Evolutionary conservation across 1,140 invertebrate species (phyloP), one percentile per base, ranked within the genome.

Genomic region (Drosophila arizonae): DNA sequence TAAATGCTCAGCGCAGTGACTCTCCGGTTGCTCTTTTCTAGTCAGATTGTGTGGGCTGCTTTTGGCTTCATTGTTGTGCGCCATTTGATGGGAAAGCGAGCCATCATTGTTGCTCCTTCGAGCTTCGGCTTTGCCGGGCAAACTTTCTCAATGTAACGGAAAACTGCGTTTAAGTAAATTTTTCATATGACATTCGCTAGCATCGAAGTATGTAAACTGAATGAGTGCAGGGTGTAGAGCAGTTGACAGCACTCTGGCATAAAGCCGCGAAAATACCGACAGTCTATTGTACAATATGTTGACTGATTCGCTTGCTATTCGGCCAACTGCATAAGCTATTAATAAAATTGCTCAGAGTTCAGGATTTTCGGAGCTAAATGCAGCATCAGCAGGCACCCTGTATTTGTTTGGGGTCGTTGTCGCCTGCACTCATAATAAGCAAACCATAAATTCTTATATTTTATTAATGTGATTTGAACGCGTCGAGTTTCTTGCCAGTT

Each of bases 101-200:
- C 58, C 45, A 50, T 65, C 75, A 81, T 76, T 85, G 72, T 86
- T 86, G 81, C 56, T 62, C 54, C 55, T 86, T 66, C 67, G 33
- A 70, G 77, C 74, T 17, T 17, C 17, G 17, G 69, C 81, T 85
- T 75, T 77, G 41, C 69, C 63, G 60, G 69, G 48, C 77, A 87
- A 87, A 87, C 79, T 87, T 88, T 88, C 67, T 82, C 79, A 87
- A 87, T 88, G 84, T 80, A 88, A 88, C 84, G 84, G 79, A 88
- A 88, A 88, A 88, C 84, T 80, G 80, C 76, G 77, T 88, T 88
- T 88, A 88, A 82, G 84, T 88, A 84, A 84, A 88, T 84, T 88
- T 87, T 80, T 77, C 74, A 88, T 80, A 80, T 71, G 60, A 64
- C 61, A 55, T 55, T 72, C 52, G 13, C 36, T 56, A 15, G 30